Percentiles rank a stretch among this genome's conserved stretches.
These are phyloP conservation scores for Chaetodon trifasciatus DNA, from an alignment of 2,797 vertebrate genomes.

Conservation along the genomic window DNA sequence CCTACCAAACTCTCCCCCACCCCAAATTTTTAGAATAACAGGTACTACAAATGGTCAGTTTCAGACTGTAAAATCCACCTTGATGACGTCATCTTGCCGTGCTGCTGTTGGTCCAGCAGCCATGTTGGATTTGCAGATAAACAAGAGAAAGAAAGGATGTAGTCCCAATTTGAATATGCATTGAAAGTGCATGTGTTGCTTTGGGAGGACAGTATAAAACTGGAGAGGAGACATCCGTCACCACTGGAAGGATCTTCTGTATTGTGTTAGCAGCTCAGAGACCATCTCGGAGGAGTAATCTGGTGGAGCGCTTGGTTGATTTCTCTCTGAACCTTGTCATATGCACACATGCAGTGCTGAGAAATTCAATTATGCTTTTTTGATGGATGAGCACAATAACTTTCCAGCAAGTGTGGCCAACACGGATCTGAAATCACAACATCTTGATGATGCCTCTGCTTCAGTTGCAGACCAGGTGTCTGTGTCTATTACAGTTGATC, in stretches of 20 bases:
- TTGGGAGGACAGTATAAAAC: slow-evolving; percentile 18
- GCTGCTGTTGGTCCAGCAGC: slow-evolving; percentile 24
- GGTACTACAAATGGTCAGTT: slow-evolving; percentile 38
- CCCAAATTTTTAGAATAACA: slow-evolving; percentile 10
- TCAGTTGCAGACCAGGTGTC: slow-evolving; percentile 9
- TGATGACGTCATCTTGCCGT: not conserved
- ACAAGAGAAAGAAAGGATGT: not conserved
- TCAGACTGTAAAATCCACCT: slow-evolving; percentile 5
- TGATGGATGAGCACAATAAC: slow-evolving; percentile 48
- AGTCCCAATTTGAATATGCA: not conserved
- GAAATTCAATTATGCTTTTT: slow-evolving; percentile 17
- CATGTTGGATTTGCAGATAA: slow-evolving; percentile 29
- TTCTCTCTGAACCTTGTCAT: not conserved
- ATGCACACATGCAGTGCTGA: slow-evolving; percentile 22
- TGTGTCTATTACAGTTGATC: not conserved
- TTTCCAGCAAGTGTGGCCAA: slow-evolving; percentile 29
- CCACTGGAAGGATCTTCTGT: slow-evolving; percentile 12
- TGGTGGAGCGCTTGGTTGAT: slow-evolving; percentile 2
- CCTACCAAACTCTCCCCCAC: not conserved
- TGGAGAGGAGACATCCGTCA: not conserved
- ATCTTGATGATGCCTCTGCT: slow-evolving; percentile 11
- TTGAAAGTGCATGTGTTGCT: slow-evolving; percentile 24
- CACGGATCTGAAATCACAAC: slow-evolving; percentile 21
- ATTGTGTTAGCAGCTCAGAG: slow-evolving; percentile 5
- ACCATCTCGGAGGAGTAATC: slow-evolving; percentile 15